Percentiles rank a stretch among this genome's conserved stretches.
Conservation (phyloP, 2,888 invertebrate species). For the Diarsia dahlii region DNA sequence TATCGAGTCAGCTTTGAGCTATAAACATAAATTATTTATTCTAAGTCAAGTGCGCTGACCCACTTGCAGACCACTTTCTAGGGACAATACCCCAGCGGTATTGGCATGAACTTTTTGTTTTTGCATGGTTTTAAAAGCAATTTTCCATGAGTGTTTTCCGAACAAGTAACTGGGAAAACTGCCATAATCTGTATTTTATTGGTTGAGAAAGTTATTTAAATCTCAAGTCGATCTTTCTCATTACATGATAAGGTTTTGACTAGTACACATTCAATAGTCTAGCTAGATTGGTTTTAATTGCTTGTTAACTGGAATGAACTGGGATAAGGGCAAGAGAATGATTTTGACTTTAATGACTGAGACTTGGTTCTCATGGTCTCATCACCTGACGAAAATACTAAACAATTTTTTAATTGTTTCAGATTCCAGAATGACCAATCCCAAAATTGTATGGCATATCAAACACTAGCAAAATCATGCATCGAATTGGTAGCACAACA, state of each 20-base stretch:
- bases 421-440: background rate
- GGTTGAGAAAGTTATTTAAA: background rate
- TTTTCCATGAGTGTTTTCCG: background rate
- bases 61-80: slow-evolving; percentile 73
- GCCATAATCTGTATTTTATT: background rate
- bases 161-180: background rate
- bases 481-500: background rate
- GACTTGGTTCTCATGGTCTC: background rate
- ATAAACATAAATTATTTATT: slow-evolving; percentile 65
- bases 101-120: background rate
- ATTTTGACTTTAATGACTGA: background rate
- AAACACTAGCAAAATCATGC: background rate
- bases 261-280: background rate
- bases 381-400: background rate
- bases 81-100: slow-evolving; percentile 53
- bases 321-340: background rate
- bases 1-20: slow-evolving; percentile 35
- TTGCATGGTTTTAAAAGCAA: background rate
- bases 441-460: background rate
- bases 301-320: background rate
- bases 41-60: slow-evolving; percentile 66
- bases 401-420: too few species aligned
- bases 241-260: background rate
- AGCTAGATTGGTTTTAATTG: background rate
- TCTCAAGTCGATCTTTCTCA: background rate